These are phyloP conservation scores for Telenomus remus DNA, from an alignment of 1,140 invertebrate genomes.

Conservation along the genomic window DNA sequence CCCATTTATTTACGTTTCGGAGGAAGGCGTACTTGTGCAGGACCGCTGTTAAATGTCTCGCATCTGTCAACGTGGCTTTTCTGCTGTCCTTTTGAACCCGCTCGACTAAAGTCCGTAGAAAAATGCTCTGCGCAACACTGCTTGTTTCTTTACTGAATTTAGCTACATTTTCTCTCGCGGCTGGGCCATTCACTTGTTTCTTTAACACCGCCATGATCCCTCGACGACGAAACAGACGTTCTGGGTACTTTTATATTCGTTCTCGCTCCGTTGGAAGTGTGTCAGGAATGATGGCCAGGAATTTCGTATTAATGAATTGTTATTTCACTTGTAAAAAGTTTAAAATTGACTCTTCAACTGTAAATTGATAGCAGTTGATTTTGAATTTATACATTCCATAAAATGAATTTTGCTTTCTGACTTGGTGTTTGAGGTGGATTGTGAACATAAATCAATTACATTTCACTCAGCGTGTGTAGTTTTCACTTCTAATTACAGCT, in stretches of 20 bases:
- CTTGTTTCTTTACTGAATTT: slow-evolving; percentile 56
- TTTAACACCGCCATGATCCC: slow-evolving; percentile 38
- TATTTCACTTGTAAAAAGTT: too few relatives aligned
- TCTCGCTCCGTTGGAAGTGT: slow-evolving; percentile 3
- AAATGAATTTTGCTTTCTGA: too few relatives aligned
- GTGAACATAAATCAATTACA: too few relatives aligned
- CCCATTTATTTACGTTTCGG: slow-evolving; percentile 67
- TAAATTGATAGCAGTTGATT: too few relatives aligned
- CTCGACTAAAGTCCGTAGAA: slow-evolving; percentile 51
- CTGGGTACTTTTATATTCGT: slow-evolving; percentile 25
- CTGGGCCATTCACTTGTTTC: slow-evolving; percentile 42
- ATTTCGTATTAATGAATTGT: too few relatives aligned
- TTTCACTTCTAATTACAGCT: too few relatives aligned
- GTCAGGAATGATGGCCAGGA: not conserved
- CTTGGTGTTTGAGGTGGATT: too few relatives aligned
- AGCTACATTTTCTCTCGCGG: slow-evolving; percentile 32
- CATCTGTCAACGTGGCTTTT: slow-evolving; percentile 69
- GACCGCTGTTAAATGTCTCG: slow-evolving; percentile 66
- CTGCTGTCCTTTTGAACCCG: slow-evolving; percentile 47
- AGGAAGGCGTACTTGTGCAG: slow-evolving; percentile 55
- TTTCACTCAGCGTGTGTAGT: too few relatives aligned
- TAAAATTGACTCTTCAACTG: too few relatives aligned
- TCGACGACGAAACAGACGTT: slow-evolving; percentile 22
- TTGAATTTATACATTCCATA: too few relatives aligned
- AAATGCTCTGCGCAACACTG: slow-evolving; percentile 36